Evolutionary conservation across 2,113 vertebrate species (phyloP), one percentile per base, ranked within the genome.

Genomic region (Thalassoma bifasciatum): DNA sequence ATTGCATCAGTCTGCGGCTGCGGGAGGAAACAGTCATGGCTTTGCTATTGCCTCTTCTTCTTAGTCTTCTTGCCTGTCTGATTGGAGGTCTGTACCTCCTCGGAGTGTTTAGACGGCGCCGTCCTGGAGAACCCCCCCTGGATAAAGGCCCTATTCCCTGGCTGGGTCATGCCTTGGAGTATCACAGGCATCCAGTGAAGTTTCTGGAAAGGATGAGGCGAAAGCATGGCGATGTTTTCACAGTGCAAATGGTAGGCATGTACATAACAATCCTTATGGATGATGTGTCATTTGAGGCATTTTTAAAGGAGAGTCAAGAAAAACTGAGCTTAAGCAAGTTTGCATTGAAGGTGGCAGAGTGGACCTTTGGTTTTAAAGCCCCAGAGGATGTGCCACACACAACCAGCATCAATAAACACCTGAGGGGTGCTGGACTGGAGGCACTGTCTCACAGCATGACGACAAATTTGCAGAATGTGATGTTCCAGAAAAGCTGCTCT

Each of bases 251-350:
- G 0, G 95, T 91, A 0, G 97, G 97, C 0, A 66, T 75, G 66
- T 98, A 96, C 37, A 89, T 97, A 53, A 98, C 96, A 3, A 98
- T 96, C 0, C 72, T 99, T 59, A 94, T 95, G 88, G 96, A 99
- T 63, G 95, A 96, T 0, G 78, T 93, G 0, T 97, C 95, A 2
- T 98, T 96, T 10, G 90, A 94, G 0, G 47, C 86, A 1, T 89
- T 99, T 0, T 63, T 96, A 42, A 98, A 94, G 63, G 95, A 95
- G 57, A 75, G 91, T 0, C 72, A 92, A 8, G 82, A 87, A 14
- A 96, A 94, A 30, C 87, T 98, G 9, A 94, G 97, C 86, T 97
- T 98, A 0, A 59, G 0, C 0, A 5, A 79, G 8, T 94, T 90
- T 30, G 94, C 95, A 0, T 0, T 0, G 4, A 79, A 94, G 0